Percentiles rank a stretch among this genome's conserved stretches.
phyloP scores from a whole-genome alignment of 1,140 invertebrate species.

The Drosophila murphyi region DNA sequence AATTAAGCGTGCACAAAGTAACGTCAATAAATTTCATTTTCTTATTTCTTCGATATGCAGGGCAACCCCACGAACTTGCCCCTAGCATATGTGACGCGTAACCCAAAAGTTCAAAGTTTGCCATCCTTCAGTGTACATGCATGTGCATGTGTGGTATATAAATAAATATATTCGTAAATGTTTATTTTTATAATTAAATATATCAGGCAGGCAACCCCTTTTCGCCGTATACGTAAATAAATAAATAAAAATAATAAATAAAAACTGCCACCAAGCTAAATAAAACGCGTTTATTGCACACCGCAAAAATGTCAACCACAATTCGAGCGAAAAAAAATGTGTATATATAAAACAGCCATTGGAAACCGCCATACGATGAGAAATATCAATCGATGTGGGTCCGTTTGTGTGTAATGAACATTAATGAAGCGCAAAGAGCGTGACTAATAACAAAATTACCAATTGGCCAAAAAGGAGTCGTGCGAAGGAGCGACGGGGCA shows the following conservation, averaged over 20 bases:
- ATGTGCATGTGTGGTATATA: constrained; percentile 15
- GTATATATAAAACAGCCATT: constrained; percentile 59
- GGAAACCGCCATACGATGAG: constrained; percentile 70
- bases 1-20: constrained; percentile 73
- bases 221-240: constrained; percentile 58
- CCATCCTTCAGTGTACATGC: constrained; percentile 41
- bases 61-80: constrained; percentile 51
- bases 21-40: constrained; percentile 72
- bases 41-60: constrained; percentile 3
- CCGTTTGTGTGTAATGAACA: constrained; percentile 83
- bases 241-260: constrained; percentile 67
- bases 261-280: constrained; percentile 43
- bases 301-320: constrained; percentile 79
- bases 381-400: constrained; percentile 83
- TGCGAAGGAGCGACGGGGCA: constrained; percentile 14
- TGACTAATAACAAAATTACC: constrained; percentile 83
- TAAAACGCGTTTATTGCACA: constrained; percentile 56
- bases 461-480: constrained; percentile 76
- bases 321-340: constrained; percentile 12
- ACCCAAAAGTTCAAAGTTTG: constrained; percentile 70
- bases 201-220: constrained; percentile 65
- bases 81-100: constrained; percentile 65
- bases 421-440: constrained; percentile 84
- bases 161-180: constrained; percentile 9
- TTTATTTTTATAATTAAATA: constrained; percentile 83